These are phyloP conservation scores for Rhadina sibilatrix DNA, from an alignment of 2,113 vertebrate genomes.

Conservation along the genomic window DNA sequence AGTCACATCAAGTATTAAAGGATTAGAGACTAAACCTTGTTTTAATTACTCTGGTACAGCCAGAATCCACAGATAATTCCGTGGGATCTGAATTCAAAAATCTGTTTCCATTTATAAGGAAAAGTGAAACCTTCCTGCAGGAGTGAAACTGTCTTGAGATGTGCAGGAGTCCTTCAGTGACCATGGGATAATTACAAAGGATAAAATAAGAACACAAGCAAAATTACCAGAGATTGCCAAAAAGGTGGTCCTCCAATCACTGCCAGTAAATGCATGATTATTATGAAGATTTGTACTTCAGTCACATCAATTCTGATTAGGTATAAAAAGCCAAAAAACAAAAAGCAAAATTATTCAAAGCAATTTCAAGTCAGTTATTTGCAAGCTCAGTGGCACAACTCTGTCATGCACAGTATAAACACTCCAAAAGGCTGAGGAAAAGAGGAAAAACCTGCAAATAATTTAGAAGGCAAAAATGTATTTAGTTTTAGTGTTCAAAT, in stretches of 20 bases:
- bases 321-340: slow-evolving; percentile 78
- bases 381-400: slow-evolving; percentile 72
- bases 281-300: slow-evolving; percentile 99
- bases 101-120: neutral
- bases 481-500: neutral
- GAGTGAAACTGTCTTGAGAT: neutral
- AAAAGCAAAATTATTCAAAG: slow-evolving; percentile 77
- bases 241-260: slow-evolving; percentile 96
- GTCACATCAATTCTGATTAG: slow-evolving; percentile 99
- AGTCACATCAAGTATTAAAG: neutral
- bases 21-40: neutral
- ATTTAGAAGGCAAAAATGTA: slow-evolving; percentile 6
- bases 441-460: neutral
- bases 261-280: slow-evolving; percentile 97
- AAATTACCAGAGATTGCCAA: slow-evolving; percentile 97
- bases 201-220: slow-evolving; percentile 43
- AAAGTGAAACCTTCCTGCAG: neutral
- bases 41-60: neutral
- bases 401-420: slow-evolving; percentile 74
- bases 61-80: neutral
- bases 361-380: slow-evolving; percentile 65
- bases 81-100: neutral
- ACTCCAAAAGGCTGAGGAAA: neutral
- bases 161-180: neutral
- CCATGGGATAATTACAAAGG: neutral